phyloP scores from a whole-genome alignment of 2,797 vertebrate genomes.

The Ceryle rudis region DNA sequence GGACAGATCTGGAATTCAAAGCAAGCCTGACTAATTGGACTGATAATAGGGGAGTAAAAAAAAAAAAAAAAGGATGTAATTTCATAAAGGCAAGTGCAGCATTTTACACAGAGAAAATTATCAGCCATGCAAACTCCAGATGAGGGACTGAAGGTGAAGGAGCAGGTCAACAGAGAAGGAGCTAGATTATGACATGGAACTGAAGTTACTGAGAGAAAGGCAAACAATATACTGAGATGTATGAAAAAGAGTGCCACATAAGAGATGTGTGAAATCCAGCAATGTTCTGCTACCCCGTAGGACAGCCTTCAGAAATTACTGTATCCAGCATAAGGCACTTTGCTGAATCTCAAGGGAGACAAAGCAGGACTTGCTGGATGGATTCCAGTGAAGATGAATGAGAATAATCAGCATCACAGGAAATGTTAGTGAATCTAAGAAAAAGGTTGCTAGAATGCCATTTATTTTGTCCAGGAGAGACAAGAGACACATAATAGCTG shows the following conservation, averaged over 20 bases:
- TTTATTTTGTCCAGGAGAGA: background rate
- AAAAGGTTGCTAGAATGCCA: background rate
- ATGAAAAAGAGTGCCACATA: background rate
- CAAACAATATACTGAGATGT: background rate
- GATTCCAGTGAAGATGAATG: background rate
- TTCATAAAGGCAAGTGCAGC: background rate
- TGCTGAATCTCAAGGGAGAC: background rate
- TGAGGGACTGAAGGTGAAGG: background rate
- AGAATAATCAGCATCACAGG: background rate
- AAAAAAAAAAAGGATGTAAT: background rate
- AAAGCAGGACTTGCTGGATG: background rate
- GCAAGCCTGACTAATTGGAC: background rate
- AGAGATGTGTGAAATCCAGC: background rate
- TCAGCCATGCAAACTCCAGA: background rate
- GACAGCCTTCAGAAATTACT: background rate
- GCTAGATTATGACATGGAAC: background rate
- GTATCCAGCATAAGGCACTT: background rate
- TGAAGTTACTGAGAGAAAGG: background rate
- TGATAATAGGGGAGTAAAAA: accelerated
- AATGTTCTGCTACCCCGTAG: background rate
- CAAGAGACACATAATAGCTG: background rate
- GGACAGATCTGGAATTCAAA: background rate
- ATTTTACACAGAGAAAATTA: background rate
- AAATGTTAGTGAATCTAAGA: background rate
- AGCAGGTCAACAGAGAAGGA: background rate